Percentiles rank a stretch among this genome's conserved stretches.
These are phyloP conservation scores for Himalopsyche tibetana DNA, from an alignment of 2,888 invertebrate species.

Conservation along the genomic window DNA sequence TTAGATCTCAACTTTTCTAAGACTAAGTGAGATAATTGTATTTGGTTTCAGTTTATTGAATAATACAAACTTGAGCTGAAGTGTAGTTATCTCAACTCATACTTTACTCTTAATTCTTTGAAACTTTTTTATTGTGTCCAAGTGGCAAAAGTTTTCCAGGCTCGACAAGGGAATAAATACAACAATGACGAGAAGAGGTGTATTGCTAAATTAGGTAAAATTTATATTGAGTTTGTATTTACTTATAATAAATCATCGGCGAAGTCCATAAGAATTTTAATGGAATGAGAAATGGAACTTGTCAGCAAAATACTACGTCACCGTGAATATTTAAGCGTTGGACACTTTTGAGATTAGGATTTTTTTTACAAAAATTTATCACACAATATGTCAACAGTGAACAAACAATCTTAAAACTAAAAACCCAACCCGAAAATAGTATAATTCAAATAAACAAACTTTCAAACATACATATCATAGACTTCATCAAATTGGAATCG, in stretches of 20 bases:
- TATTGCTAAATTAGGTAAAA: neutral
- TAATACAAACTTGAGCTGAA: conserved; percentile 9
- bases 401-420: too few species aligned
- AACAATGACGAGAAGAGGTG: neutral
- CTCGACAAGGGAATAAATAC: conserved; percentile 24
- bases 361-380: too few species aligned
- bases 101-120: neutral
- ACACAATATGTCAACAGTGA: too few species aligned
- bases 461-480: too few species aligned
- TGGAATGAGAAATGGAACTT: neutral
- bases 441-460: too few species aligned
- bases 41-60: conserved; percentile 19
- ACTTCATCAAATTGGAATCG: too few species aligned
- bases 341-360: neutral
- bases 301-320: neutral
- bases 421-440: too few species aligned
- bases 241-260: too few species aligned
- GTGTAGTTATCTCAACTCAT: neutral
- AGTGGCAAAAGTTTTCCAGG: neutral
- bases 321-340: neutral
- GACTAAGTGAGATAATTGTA: neutral
- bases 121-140: conserved; percentile 2
- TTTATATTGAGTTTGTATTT: conserved; percentile 7
- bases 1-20: too few species aligned
- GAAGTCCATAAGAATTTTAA: neutral